phyloP scores from a whole-genome alignment of 2,113 vertebrate species.

The Sardina pilchardus region DNA sequence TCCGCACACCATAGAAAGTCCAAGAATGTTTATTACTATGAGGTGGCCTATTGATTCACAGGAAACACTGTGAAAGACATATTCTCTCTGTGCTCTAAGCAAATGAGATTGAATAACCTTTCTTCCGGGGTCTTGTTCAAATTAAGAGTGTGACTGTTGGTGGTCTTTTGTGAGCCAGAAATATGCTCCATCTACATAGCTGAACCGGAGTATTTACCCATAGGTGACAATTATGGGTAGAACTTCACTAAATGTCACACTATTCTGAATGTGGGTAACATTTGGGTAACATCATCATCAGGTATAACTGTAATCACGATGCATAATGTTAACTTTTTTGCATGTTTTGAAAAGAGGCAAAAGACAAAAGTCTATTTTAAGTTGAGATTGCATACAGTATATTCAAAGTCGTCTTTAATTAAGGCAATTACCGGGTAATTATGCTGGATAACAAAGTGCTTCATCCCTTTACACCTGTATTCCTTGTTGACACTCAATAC shows the following conservation, averaged over 20 bases:
- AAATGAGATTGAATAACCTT: neutral
- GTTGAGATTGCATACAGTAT: neutral
- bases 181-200: neutral
- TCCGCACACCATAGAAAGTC: neutral
- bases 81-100: neutral
- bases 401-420: neutral
- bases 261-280: no score
- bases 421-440: neutral
- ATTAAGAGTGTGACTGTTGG: neutral
- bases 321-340: neutral
- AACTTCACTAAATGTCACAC: no score
- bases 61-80: neutral
- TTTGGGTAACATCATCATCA: neutral
- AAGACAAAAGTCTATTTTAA: neutral
- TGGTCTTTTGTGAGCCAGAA: neutral
- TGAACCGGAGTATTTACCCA: no score
- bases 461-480: neutral
- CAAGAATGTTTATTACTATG: neutral
- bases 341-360: neutral
- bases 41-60: neutral
- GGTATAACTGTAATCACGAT: neutral
- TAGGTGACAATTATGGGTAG: no score
- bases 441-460: neutral
- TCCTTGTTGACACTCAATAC: neutral
- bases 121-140: neutral